Evolutionary conservation across 2,888 invertebrate species (phyloP).

Genomic region (Synanthedon formicaeformis): DNA sequence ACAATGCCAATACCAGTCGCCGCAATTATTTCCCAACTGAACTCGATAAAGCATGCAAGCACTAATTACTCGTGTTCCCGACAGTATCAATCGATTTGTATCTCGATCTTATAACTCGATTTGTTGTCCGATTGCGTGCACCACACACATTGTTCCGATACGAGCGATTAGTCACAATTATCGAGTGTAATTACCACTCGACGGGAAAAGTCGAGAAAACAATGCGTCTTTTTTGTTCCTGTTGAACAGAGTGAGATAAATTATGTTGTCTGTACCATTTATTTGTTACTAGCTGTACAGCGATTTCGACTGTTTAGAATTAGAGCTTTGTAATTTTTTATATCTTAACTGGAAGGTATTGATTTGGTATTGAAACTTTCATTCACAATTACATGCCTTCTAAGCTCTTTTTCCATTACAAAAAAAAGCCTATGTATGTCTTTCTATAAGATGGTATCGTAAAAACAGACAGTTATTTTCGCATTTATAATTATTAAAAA

Average conservation of each 20-base stretch:
- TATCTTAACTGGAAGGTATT: no score
- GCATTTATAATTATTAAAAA: no score
- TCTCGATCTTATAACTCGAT: constrained; percentile 1
- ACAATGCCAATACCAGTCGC: no score
- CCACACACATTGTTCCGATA: constrained; percentile 30
- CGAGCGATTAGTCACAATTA: constrained; percentile 50
- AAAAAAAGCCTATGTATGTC: no score
- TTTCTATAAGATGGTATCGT: no score
- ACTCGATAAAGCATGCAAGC: neutral
- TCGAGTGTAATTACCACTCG: constrained; percentile 32
- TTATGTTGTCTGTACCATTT: neutral
- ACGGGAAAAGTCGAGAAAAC: constrained; percentile 39
- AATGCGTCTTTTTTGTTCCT: constrained; percentile 23
- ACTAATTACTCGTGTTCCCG: neutral
- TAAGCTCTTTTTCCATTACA: no score
- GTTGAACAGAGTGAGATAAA: constrained; percentile 1
- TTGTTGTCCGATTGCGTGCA: constrained; percentile 20
- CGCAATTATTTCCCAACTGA: neutral
- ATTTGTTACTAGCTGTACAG: no score
- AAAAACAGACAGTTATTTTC: no score
- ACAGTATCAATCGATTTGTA: neutral
- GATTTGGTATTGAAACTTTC: no score
- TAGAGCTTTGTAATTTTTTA: no score
- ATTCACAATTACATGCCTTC: no score
- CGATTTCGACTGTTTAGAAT: no score